Conservation (phyloP, 2,113 vertebrate genomes). For the Alethe castanea region DNA sequence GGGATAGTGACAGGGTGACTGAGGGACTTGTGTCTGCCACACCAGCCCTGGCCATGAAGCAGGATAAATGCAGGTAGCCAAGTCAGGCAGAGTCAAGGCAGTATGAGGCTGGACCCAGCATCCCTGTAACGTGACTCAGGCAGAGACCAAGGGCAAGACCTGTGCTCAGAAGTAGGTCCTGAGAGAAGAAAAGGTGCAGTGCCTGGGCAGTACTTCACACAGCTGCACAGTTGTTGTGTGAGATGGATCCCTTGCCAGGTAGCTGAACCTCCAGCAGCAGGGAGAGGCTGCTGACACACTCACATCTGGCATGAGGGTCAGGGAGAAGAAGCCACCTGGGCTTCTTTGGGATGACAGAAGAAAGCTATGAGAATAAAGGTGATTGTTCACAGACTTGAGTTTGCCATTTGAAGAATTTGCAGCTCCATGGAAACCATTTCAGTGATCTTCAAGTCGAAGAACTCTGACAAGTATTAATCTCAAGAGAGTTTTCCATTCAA, state of each 20-base stretch:
- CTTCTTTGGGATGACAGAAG: background rate
- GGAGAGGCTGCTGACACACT: background rate
- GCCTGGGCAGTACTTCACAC: background rate
- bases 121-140: rapidly evolving
- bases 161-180: background rate
- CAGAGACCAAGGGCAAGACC: background rate
- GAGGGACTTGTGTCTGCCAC: too few relatives aligned
- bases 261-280: rapidly evolving
- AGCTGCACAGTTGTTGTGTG: rapidly evolving
- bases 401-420: background rate
- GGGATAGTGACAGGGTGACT: rapidly evolving
- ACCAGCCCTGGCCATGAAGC: rapidly evolving
- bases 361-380: background rate
- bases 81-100: background rate
- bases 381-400: background rate
- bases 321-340: background rate
- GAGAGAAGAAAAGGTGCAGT: background rate
- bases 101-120: rapidly evolving
- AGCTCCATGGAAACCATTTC: background rate
- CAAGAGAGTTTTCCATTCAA: background rate
- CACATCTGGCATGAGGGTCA: background rate
- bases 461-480: background rate
- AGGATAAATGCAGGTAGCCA: background rate
- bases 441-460: rapidly evolving
- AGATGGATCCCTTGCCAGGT: rapidly evolving